These are phyloP conservation scores for Pteropus rufus DNA, from an alignment of 2,797 vertebrate genomes.

Conservation along the genomic window DNA sequence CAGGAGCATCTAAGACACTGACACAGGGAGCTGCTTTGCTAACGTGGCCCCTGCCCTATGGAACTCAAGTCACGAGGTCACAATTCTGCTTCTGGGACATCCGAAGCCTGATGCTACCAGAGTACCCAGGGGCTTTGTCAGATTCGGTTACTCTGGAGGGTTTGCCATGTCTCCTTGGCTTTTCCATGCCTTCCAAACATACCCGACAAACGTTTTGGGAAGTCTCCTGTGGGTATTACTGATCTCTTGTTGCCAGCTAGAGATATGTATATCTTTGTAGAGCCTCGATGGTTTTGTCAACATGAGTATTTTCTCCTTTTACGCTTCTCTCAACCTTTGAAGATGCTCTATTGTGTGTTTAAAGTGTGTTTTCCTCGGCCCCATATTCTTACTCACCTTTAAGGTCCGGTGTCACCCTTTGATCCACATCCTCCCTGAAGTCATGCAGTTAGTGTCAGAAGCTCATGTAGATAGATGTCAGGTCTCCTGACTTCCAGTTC, in stretches of 20 bases:
- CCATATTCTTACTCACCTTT: constrained; percentile 25
- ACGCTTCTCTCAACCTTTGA: not conserved
- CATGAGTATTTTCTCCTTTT: not conserved
- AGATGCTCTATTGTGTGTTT: not conserved
- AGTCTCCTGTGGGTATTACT: not conserved
- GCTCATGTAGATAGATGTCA: not conserved
- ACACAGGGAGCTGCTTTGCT: not conserved
- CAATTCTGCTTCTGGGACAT: not conserved
- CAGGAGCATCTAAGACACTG: not conserved
- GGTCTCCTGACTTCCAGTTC: not conserved
- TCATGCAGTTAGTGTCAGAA: not conserved
- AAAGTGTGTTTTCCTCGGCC: not conserved
- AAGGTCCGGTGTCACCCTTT: not conserved
- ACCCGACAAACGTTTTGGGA: not conserved
- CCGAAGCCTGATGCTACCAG: not conserved
- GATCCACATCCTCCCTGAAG: not conserved
- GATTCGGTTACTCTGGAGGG: not conserved
- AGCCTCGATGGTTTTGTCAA: not conserved
- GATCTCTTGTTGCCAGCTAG: not conserved
- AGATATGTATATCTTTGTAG: not conserved
- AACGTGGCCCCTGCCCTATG: not conserved
- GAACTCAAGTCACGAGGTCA: not conserved
- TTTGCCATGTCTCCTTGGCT: not conserved
- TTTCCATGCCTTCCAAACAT: not conserved
- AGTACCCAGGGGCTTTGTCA: not conserved